A percentile compares a stretch with the other conserved stretches of the same genome.
Conservation (phyloP, 1,140 invertebrate species). For the Diabrotica virgifera region DNA sequence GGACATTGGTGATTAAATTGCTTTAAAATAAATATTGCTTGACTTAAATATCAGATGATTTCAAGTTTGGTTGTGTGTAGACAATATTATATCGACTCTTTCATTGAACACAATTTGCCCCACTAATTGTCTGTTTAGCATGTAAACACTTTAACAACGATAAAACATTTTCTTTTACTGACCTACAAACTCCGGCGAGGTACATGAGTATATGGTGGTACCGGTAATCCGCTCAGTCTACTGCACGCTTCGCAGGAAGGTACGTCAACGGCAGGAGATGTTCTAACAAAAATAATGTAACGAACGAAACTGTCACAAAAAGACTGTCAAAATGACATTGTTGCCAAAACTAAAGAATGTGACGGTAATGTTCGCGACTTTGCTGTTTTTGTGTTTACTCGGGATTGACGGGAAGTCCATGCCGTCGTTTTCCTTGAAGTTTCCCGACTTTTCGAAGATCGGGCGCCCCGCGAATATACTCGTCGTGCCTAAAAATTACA, state of each 20-base stretch:
- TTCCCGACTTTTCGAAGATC: slow-evolving; percentile 43
- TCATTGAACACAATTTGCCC: too few relatives aligned
- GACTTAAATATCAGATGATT: too few relatives aligned
- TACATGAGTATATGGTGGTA: slow-evolving; percentile 2
- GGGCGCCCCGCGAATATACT: too few relatives aligned
- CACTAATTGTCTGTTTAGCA: too few relatives aligned
- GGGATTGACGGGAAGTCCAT: slow-evolving; percentile 42
- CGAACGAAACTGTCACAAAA: background rate
- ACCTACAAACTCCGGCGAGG: slow-evolving; percentile 18
- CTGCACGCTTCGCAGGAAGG: background rate
- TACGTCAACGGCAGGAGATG: background rate
- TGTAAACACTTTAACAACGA: background rate
- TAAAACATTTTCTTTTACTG: slow-evolving; percentile 12
- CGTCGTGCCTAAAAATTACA: slow-evolving; percentile 51
- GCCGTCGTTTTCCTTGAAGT: slow-evolving; percentile 52
- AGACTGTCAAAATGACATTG: slow-evolving; percentile 1
- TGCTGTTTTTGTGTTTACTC: slow-evolving; percentile 34
- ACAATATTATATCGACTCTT: too few relatives aligned
- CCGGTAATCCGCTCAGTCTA: slow-evolving; percentile 10
- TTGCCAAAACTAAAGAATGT: slow-evolving; percentile 24
- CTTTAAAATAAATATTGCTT: too few relatives aligned
- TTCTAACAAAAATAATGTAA: background rate
- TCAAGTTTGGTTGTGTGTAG: too few relatives aligned
- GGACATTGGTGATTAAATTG: too few relatives aligned
- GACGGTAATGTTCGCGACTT: slow-evolving; percentile 26